Base-by-base conservation (phyloP, 2,888 invertebrate genomes). In the Zeuzera pyrina region DNA sequence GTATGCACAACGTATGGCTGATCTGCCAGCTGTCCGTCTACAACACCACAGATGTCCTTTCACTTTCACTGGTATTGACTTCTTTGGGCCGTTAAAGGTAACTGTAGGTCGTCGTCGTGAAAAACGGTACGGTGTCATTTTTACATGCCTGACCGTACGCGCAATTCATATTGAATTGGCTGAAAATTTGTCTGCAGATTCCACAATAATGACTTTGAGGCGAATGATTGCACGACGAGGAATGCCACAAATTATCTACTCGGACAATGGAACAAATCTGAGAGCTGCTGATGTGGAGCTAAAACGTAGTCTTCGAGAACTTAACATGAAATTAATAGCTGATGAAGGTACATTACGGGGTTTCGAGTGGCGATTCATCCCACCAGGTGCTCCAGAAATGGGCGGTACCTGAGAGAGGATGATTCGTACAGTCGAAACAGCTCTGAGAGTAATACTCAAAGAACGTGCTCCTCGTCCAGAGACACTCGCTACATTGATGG, bases 1-100 rank as follows among this genome's bases (percentile, higher is more conserved):
- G 5, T 2, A 5, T n/a, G 3, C 12, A 12, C 31, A 32, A 5
- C 23, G 23, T 12, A 30, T 34, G 31, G 39, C 34, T 7, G 31
- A 41, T 33, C 33, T 46, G 26, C 48, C 46, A 2, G 36, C 22
- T 14, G 42, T 38, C 12, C 34, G 39, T 15, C 33, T 45, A 7
- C 22, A 24, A 1, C 43, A 34, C 12, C 42, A 39, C 21, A 32
- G 35, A 7, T 16, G 38, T 10, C 36, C 41, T 1, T 42, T 44
- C 10, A 33, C 29, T 3, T 10, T 29, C n/a, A 38, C 36, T 16
- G 41, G 41, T 1, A n/a, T 40, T 1, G 37, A 38, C 13, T 30
- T 29, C 6, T 41, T 39, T 13, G 37, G 38, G 1, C 40, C 39
- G 1, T 33, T 42, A 16, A 32, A 37, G 5, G 40, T 37, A 2